Evolutionary conservation across 2,113 vertebrate species (phyloP).

Genomic region (Gymnarchus niloticus): DNA sequence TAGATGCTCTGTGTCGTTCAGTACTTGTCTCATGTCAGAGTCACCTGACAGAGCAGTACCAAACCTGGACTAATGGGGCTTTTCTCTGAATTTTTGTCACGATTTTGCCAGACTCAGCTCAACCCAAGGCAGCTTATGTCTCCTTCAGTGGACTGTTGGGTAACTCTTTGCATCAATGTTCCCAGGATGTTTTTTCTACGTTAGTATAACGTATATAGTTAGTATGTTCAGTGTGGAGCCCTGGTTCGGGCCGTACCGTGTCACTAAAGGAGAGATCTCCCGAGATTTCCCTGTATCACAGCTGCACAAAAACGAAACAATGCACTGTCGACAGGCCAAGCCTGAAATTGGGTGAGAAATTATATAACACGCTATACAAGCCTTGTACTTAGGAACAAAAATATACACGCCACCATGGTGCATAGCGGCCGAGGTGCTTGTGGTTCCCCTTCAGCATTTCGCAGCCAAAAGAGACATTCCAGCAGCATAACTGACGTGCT

Average conservation of each 20-base stretch:
- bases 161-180: neutral
- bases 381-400: slow-evolving; percentile 19
- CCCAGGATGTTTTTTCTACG: neutral
- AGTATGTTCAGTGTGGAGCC: neutral
- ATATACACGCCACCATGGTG: slow-evolving; percentile 20
- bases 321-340: neutral
- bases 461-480: slow-evolving; percentile 14
- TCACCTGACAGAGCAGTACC: neutral
- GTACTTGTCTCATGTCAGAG: neutral
- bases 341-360: slow-evolving; percentile 15
- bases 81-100: neutral
- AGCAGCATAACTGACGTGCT: neutral
- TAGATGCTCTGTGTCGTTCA: neutral
- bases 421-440: slow-evolving; percentile 15
- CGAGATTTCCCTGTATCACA: neutral
- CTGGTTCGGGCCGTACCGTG: neutral
- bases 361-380: slow-evolving; percentile 6
- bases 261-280: neutral
- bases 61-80: neutral
- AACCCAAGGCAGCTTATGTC: neutral
- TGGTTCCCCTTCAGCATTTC: slow-evolving; percentile 15
- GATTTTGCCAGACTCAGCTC: neutral
- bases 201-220: too few relatives aligned
- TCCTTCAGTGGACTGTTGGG: neutral
- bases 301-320: neutral